Evolutionary conservation across 2,888 invertebrate species (phyloP), one percentile per base, ranked within the genome.

Genomic region (Coecobrya sp.): DNA sequence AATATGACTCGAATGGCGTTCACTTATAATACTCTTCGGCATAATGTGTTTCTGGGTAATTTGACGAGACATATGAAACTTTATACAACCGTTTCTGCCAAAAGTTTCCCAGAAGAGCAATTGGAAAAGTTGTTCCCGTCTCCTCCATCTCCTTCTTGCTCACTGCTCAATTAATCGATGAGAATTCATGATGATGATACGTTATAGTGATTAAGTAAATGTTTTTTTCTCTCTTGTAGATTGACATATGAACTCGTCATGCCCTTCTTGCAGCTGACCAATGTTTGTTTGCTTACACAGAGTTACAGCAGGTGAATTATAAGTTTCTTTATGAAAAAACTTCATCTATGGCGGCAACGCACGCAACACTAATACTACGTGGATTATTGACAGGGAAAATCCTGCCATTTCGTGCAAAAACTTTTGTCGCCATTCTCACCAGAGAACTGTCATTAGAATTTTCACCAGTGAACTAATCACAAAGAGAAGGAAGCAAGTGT

Each of bases 31-130:
- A 36, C 70, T 42, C 11, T 8, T 11, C 1, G 79, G 22, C 49
- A 68, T 85, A 42, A 85, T 65, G 65, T 25, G 19, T 22, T 62
- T 86, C 70, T 87, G 59, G 76, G 76, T 59, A 87, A 87, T 87
- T 87, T 87, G 62, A 87, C 55, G 22, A 76, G 76, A 76, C 73
- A 11, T 73, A 52, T 76, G 86, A 59, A 87, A 87, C 19, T 70
- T 70, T 70, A 70, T 36, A 70, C 36, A 36, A 0, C 36, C n/a
- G 30, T 19, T 1, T 7, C 36, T 70, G 70, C 70, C 70, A 70
- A 70, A n/a, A 30, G n/a, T 70, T n/a, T 70, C 36, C 36, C 30
- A 16, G n/a, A 76, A 76, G 59, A 59, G 59, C 59, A 4, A 1
- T 19, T 19, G 13, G 5, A 59, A 5, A 13, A n/a, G 59, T 7